Percentiles rank a stretch among this genome's conserved stretches.
Conservation (phyloP, 2,797 vertebrate genomes). For the Cyprinodon diabolis region DNA sequence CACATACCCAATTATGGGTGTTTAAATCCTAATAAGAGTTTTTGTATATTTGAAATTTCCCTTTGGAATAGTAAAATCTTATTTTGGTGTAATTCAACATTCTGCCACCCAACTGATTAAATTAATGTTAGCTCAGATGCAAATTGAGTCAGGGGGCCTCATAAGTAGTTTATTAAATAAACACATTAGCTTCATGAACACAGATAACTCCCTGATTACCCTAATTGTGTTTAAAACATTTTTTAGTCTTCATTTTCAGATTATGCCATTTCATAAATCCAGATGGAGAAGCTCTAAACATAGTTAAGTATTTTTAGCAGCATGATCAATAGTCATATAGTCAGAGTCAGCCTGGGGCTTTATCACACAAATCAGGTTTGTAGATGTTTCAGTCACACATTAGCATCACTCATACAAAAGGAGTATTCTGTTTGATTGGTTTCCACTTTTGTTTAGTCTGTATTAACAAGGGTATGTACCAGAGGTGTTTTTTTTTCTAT, state of each 20-base stretch:
- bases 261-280: not conserved
- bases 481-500: too few species aligned
- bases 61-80: not conserved
- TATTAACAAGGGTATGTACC: not conserved
- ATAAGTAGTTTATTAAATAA: not conserved
- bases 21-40: not conserved
- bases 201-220: not conserved
- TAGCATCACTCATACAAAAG: not conserved
- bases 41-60: not conserved
- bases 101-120: not conserved
- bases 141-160: not conserved
- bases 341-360: not conserved
- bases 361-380: not conserved
- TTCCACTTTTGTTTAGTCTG: not conserved
- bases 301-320: too few species aligned
- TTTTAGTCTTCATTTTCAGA: not conserved
- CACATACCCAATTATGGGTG: not conserved
- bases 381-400: slow-evolving; percentile 4
- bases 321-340: not conserved
- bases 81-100: not conserved
- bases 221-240: not conserved
- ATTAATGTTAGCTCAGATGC: not conserved
- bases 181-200: not conserved
- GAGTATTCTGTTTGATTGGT: not conserved
- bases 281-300: not conserved